Percentiles rank a stretch among this genome's conserved stretches.
These are phyloP conservation scores for Brachionus paranguensis DNA, from an alignment of 1,140 invertebrate species.

Conservation along the genomic window DNA sequence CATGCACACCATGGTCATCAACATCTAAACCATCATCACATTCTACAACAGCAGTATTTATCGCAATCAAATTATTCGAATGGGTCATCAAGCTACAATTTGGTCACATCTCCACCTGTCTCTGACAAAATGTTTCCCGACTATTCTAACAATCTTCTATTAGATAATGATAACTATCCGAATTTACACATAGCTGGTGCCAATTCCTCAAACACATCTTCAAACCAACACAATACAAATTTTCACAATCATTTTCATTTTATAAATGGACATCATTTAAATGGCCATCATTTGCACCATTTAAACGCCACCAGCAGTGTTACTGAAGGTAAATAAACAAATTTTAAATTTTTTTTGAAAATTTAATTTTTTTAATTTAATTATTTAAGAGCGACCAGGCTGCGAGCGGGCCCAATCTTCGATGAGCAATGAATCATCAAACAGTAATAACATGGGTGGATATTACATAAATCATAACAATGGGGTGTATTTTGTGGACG, in stretches of 20 bases:
- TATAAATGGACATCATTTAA: constrained; percentile 19
- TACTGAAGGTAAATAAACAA: not conserved
- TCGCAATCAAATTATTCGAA: not conserved
- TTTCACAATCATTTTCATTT: constrained; percentile 32
- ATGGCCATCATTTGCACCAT: constrained; percentile 4
- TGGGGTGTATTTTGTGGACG: constrained; percentile 17
- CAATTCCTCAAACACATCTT: not conserved
- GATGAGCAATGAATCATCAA: constrained; percentile 26
- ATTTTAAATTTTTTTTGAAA: not conserved
- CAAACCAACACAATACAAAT: not conserved
- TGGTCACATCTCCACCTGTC: not conserved
- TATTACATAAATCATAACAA: constrained; percentile 38
- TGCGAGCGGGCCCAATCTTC: constrained; percentile 14
- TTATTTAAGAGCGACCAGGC: not conserved
- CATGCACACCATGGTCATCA: not conserved
- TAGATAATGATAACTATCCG: not conserved
- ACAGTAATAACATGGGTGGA: constrained; percentile 13
- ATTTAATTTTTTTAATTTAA: not conserved
- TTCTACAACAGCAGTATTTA: constrained; percentile 1
- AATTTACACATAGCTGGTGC: not conserved
- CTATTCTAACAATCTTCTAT: not conserved
- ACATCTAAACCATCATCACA: not conserved
- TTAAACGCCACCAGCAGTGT: not conserved
- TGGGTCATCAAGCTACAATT: not conserved
- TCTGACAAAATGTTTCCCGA: not conserved